Conservation (phyloP, 2,113 vertebrate species). For the Mastomys natalensis region DNA sequence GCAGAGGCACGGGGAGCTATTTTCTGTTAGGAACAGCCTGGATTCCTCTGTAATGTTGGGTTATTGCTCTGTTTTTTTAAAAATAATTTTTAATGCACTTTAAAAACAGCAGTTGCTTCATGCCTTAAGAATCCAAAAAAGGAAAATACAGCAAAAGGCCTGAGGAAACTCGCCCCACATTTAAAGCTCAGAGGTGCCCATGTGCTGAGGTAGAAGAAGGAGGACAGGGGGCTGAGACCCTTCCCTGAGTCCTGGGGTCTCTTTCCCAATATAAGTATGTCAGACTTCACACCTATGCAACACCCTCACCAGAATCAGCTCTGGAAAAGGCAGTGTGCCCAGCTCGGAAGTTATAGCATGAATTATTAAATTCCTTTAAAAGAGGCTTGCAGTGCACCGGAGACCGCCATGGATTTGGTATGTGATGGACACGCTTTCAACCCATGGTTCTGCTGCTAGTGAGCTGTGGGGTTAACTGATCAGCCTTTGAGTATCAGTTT, state of each 20-base stretch:
- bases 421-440: background rate
- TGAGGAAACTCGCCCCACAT: background rate
- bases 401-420: background rate
- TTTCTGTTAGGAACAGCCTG: constrained; percentile 14
- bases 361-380: background rate
- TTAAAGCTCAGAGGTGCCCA: background rate
- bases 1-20: background rate
- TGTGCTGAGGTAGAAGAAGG: background rate
- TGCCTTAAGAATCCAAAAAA: background rate
- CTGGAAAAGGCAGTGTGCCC: background rate
- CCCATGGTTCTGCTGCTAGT: background rate
- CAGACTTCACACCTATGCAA: background rate
- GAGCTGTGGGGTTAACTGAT: background rate
- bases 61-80: background rate
- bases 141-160: constrained; percentile 43
- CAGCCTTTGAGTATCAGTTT: constrained; percentile 35
- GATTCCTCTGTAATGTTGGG: background rate
- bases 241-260: background rate
- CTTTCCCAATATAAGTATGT: background rate
- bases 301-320: background rate
- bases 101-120: background rate
- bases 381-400: background rate
- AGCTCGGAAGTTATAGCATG: background rate
- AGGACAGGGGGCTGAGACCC: background rate
- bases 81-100: background rate